These are phyloP conservation scores for Nephrotoma flavescens DNA, from an alignment of 2,888 invertebrate genomes.

Conservation along the genomic window DNA sequence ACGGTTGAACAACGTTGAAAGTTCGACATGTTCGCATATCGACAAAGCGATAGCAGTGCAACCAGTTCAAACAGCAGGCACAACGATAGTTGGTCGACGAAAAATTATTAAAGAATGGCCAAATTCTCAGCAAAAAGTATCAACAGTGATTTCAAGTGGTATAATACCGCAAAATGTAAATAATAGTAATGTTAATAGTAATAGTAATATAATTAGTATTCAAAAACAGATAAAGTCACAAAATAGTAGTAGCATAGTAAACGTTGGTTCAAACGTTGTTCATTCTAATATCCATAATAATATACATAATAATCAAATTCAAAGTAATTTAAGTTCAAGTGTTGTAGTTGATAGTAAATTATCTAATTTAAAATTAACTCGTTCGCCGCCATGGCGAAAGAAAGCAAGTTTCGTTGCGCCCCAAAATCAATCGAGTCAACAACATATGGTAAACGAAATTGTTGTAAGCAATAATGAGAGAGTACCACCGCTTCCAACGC, in stretches of 20 bases:
- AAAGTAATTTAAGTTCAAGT: background rate
- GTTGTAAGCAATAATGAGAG: conserved; percentile 14
- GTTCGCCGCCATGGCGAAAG: conserved; percentile 20
- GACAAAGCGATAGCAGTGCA: background rate
- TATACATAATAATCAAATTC: background rate
- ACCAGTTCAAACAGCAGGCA: background rate
- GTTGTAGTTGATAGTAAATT: conserved; percentile 7
- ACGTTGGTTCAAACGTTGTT: background rate
- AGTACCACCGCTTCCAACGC: conserved; percentile 18
- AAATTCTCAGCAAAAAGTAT: background rate
- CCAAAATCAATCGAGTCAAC: conserved; percentile 5
- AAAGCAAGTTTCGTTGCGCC: conserved; percentile 12
- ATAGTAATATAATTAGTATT: background rate
- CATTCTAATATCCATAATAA: background rate
- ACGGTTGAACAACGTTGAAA: conserved; percentile 16
- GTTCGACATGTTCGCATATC: background rate
- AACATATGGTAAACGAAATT: conserved; percentile 1
- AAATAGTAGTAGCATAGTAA: background rate
- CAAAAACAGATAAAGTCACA: background rate
- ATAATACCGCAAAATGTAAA: background rate
- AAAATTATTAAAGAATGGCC: background rate
- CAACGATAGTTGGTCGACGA: background rate
- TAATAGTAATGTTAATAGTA: background rate
- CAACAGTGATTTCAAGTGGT: background rate
- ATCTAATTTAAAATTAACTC: conserved; percentile 14